Evolutionary conservation across 2,797 vertebrate species (phyloP), one percentile per base, ranked within the genome.

Genomic region (Tarsius wallacei): DNA sequence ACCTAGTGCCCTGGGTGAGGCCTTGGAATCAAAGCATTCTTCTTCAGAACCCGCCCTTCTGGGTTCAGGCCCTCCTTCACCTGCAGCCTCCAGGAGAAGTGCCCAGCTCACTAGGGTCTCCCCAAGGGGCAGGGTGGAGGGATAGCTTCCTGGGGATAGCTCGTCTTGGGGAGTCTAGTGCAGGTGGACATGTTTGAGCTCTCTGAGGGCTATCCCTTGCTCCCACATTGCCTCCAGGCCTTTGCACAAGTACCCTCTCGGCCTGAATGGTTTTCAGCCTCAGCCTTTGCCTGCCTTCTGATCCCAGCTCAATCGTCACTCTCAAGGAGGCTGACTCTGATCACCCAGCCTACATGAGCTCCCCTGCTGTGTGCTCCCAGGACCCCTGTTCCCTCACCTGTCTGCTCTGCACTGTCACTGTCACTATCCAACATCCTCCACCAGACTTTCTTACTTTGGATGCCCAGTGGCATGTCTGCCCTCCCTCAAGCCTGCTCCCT

Each of bases 1-100:
- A 53, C 66, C 70, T 6, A 33, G 93, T 61, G 28, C 11, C 21
- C 53, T 21, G 55, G 14, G 24, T 2, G 13, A 73, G 42, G 31
- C 16, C 63, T 71, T 21, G 31, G 80, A 83, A 85, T 82, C 83
- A 88, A 86, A 95, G 85, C 81, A 66, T 74, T 91, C 73, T 66
- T 86, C 16, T 81, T 81, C 42, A 49, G 80, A 90, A 96, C 92
- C 71, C 53, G 49, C 71, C 55, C 16, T 78, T 91, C 51, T 49
- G 73, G 63, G 71, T 77, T 87, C 71, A 93, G 94, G 17, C 26
- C 91, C n/a, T 57, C 21, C 61, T 33, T 90, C 22, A 24, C 71
- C 63, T 70, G 70, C 51, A 80, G 64, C 70, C 68, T 36, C 77
- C 15, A 33, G 64, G n/a, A 95, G n/a, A 47, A 9, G 16, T 36